Conservation (phyloP, 2,113 vertebrate genomes). For the Myrmecophaga tridactyla region DNA sequence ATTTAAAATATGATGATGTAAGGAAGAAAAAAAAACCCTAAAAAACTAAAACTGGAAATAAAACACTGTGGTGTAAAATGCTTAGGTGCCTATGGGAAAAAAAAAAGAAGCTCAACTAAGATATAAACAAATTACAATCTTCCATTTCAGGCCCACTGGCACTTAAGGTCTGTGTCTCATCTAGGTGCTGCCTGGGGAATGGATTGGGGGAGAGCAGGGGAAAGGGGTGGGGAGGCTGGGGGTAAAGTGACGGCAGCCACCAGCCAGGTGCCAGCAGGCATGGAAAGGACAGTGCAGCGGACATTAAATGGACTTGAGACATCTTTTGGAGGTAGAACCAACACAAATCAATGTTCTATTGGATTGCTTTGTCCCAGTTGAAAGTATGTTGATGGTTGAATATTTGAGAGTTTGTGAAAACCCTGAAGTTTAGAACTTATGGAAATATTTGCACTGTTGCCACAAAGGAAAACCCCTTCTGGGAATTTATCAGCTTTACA, state of each 20-base stretch:
- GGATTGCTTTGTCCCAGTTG: not conserved
- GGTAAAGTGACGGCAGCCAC: no score
- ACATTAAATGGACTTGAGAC: no score
- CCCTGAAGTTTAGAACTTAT: not conserved
- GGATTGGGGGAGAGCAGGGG: not conserved
- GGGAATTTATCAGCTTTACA: not conserved
- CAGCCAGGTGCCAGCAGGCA: not conserved
- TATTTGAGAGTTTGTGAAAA: not conserved
- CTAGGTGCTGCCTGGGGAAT: no score
- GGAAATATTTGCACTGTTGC: not conserved
- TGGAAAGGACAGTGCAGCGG: rapidly evolving
- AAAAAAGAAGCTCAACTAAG: not conserved
- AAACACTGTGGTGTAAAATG: not conserved
- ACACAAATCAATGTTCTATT: not conserved
- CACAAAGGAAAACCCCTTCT: rapidly evolving
- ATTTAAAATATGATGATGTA: rapidly evolving
- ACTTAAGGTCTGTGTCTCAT: not conserved
- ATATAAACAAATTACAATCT: no score
- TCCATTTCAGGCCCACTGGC: rapidly evolving
- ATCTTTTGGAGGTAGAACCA: not conserved
- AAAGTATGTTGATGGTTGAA: not conserved
- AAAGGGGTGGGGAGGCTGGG: no score
- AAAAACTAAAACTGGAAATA: no score
- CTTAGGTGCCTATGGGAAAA: not conserved
- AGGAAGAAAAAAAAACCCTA: no score